Base-by-base conservation (phyloP, 2,888 invertebrate genomes). In the Clivina fossor region DNA sequence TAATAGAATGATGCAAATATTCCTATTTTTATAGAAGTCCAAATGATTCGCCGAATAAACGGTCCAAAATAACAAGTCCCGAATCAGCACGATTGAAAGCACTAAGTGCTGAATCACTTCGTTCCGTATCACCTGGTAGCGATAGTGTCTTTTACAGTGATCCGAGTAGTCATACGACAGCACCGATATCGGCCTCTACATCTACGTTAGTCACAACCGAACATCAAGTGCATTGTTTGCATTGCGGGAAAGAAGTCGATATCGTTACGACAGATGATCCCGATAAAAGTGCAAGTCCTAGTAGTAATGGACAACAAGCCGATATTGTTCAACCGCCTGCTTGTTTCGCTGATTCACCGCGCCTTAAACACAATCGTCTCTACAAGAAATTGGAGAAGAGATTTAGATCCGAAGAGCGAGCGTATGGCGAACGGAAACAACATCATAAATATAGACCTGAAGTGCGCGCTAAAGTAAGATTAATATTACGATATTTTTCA, bases 101-200 rank as follows among this genome's bases (percentile, higher is more conserved):
- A 7, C 79, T 90, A 57, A 91, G 91, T 63, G 89, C 90, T 38
- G 93, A 93, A 74, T 91, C 91, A 1, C 75, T 93, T 49, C 81
- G 92, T 41, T 91, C 91, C n/a, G 90, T 89, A 32, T 91, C 91
- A 66, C 92, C 92, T 2, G 92, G 93, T 18, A 92, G 91, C 61
- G 92, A 93, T 72, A 91, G 90, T 55, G 92, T 93, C 19, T 93
- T 93, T 74, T 91, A 90, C 75, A 90, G 90, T 68, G 90, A 90
- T 71, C 83, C 77, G n/a, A 81, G 81, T 58, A 79, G 80, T 38
- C 81, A 82, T 64, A 75, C 79, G 0, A 64, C 65, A 3, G 58
- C 63, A 3, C 51, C 55, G 13, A 58, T 56, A 8, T 43, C 59
- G 22, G 47, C 18, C 62, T n/a, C n/a, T n/a, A n/a, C n/a, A n/a